phyloP scores from a whole-genome alignment of 2,888 invertebrate genomes.

The Monochamus alternatus region DNA sequence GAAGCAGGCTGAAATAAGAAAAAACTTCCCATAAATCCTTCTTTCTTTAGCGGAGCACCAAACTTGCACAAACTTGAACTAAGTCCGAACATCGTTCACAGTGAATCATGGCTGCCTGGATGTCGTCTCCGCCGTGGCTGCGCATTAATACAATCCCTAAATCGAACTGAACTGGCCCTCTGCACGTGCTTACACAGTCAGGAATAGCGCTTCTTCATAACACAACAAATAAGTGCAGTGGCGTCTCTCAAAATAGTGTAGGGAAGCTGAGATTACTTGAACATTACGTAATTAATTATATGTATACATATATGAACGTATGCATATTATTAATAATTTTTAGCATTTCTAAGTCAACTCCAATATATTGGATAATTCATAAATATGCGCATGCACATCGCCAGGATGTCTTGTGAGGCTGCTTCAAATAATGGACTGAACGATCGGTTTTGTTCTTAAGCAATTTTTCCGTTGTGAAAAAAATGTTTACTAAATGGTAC shows the following conservation, averaged over 20 bases:
- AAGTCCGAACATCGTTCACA: constrained; percentile 71
- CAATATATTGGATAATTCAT: too few relatives aligned
- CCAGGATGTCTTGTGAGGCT: too few relatives aligned
- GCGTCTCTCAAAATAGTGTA: background rate
- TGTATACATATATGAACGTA: background rate
- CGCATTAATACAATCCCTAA: constrained; percentile 66
- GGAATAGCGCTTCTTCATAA: constrained; percentile 19
- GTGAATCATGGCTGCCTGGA: constrained; percentile 69
- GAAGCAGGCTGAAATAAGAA: constrained; percentile 64
- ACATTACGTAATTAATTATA: background rate
- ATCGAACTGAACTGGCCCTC: constrained; percentile 36
- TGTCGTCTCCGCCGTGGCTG: constrained; percentile 68
- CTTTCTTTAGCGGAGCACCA: constrained; percentile 67
- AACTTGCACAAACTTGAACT: constrained; percentile 70
- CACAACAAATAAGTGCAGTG: constrained; percentile 33
- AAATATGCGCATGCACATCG: too few relatives aligned
- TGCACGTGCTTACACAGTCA: constrained; percentile 35
- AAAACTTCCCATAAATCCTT: constrained; percentile 69
- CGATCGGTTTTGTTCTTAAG: too few relatives aligned
- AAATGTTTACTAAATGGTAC: too few relatives aligned
- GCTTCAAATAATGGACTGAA: too few relatives aligned
- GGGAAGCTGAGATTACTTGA: background rate
- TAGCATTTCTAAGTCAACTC: too few relatives aligned
- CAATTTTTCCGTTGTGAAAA: too few relatives aligned
- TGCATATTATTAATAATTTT: too few relatives aligned